Conservation (phyloP, 2,888 invertebrate species). For the Scotopteryx bipunctaria region DNA sequence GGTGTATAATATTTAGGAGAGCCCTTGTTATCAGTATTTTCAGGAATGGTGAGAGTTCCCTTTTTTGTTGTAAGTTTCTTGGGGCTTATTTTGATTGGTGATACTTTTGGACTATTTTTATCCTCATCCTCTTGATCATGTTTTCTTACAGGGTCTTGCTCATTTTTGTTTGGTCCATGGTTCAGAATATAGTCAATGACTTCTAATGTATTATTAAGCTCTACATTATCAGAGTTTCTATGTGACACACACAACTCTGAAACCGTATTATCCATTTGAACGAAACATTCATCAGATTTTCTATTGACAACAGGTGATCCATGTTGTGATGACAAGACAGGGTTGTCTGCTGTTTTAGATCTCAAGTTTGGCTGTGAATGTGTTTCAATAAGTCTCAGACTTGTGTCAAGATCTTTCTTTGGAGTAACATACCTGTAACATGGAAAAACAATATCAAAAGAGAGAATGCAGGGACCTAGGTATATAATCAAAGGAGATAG, state of each 20-base stretch:
- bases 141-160: background rate
- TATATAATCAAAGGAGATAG: no score
- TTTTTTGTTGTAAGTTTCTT: background rate
- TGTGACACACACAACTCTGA: constrained; percentile 46
- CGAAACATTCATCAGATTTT: constrained; percentile 57
- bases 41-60: background rate
- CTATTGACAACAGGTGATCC: constrained; percentile 38
- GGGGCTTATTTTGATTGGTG: background rate
- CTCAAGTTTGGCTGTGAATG: constrained; percentile 62
- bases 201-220: constrained; percentile 61
- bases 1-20: constrained; percentile 42
- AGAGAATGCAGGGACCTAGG: no score
- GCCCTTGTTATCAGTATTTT: constrained; percentile 6
- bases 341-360: constrained; percentile 16
- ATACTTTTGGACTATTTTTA: constrained; percentile 8
- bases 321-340: constrained; percentile 19
- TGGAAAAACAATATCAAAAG: background rate
- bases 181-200: constrained; percentile 60
- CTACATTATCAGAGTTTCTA: constrained; percentile 36
- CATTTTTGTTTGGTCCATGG: constrained; percentile 44
- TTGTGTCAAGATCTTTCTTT: constrained; percentile 39
- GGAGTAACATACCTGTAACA: constrained; percentile 9
- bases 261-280: constrained; percentile 59
- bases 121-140: constrained; percentile 8
- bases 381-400: constrained; percentile 61